Percentiles rank a stretch among this genome's conserved stretches.
Evolutionary conservation across 2,113 vertebrate species (phyloP).

Genomic region (Ellobius talpinus): DNA sequence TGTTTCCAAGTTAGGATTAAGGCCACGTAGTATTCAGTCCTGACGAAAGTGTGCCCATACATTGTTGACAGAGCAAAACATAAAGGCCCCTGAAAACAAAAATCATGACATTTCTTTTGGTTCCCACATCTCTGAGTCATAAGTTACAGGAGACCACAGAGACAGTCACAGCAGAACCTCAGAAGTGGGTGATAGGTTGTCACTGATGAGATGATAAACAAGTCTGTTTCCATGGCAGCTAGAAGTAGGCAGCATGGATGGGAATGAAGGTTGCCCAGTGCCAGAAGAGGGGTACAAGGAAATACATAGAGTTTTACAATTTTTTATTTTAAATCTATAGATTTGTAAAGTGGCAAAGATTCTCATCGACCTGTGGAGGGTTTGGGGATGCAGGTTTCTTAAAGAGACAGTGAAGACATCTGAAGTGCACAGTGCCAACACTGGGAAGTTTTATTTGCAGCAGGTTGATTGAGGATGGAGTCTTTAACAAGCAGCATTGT

Average conservation of each 20-base stretch:
- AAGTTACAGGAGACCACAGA: not conserved
- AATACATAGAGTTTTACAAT: not conserved
- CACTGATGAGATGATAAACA: not conserved
- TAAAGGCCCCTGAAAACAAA: not conserved
- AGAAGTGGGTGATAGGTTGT: not conserved
- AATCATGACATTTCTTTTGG: not conserved
- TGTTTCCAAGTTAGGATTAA: conserved; percentile 30
- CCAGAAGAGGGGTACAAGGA: not conserved
- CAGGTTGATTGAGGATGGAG: not conserved
- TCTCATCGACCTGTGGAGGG: not conserved
- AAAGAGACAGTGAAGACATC: conserved; percentile 26
- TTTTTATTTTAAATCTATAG: not conserved
- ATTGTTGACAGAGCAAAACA: not conserved
- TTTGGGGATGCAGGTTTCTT: not conserved
- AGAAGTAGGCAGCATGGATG: not conserved
- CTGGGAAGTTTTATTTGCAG: not conserved
- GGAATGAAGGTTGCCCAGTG: not conserved
- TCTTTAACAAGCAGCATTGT: not conserved
- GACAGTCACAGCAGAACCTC: not conserved
- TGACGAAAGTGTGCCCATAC: not conserved
- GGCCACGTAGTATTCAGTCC: not conserved
- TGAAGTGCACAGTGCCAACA: not conserved
- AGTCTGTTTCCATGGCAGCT: not conserved
- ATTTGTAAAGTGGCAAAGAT: conserved; percentile 3
- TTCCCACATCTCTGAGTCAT: not conserved